Base-by-base conservation (phyloP, 2,888 invertebrate genomes). In the Drosophila paranaensis region DNA sequence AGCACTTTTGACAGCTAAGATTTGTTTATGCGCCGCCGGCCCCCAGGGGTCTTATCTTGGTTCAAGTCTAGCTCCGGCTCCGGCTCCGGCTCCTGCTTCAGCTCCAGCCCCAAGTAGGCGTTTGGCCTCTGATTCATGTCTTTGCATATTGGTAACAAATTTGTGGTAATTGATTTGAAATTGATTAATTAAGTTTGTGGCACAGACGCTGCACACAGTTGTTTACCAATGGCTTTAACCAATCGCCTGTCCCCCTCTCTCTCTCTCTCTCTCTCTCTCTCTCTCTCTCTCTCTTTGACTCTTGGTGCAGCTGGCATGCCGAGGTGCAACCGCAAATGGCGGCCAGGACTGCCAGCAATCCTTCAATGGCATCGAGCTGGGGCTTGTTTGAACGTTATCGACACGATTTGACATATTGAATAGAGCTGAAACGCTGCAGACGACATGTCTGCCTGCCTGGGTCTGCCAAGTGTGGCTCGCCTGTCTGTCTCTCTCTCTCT, bases 1-100 rank as follows among this genome's bases (percentile, higher is more conserved):
- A 88, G 90, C 90, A 90, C 88, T 90, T 89, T 91, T 89, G 89
- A 89, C 89, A 89, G 89, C 81, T 64, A 88, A 91, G 91, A 89
- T 89, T 89, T 89, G 91, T 91, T 88, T 87, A 81, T 79, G 85
- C 77, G 68, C 39, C 68, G 69, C 82, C 82, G 69, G 77, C 60
- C 50, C 58, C 63, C 55, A 54, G 33, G 58, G 54, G 55, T 70
- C 82, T 66, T 72, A 79, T 79, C 78, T 79, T 81, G 70, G 45
- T 57, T 39, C 56, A 33, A 55, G 70, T 64, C 64, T 54, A 55
- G 60, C 37, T 6, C 39, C 20, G 27, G 14, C 45, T 14, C 8
- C 20, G 4, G 6, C 30, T 62, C 63, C 48, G 53, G 67, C 35
- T 4, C 35, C 16, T 0, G 40, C 48, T 57, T 33, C n/a, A 13